Evolutionary conservation across 1,140 invertebrate genomes (phyloP), one percentile per base, ranked within the genome.

Genomic region (Pentalonia nigronervosa): DNA sequence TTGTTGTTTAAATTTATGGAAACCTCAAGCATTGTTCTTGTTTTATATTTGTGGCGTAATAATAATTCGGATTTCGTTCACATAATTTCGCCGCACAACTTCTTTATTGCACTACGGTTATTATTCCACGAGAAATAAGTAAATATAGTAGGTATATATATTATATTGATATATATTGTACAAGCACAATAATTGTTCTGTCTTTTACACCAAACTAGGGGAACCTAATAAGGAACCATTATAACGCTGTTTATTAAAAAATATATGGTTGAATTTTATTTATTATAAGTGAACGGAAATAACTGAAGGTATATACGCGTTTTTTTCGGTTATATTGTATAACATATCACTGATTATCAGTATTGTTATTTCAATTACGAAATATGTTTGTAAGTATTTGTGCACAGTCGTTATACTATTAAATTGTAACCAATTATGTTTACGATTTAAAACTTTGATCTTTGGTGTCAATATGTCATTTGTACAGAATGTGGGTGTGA

Each of bases 1-100:
- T 86, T 47, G 45, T 86, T 47, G 45, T 47, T 86, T 86, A 86
- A 47, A 86, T 86, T 86, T 47, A 86, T 86, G 41, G 25, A 86
- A 86, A 41, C 41, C 41, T 86, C 84, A 30, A 86, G 84, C 41
- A 86, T 86, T 86, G 84, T 86, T 47, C 25, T 86, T 47, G 41
- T 86, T 47, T 76, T 76, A 14, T 76, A n/a, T 86, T 86, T 47
- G 84, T 48, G 30, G 84, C 9, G 25, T 47, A n/a, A 86, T 86
- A 86, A 53, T 53, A 53, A 53, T 47, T 86, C 25, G 45, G 84
- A 86, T 86, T 86, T 86, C 30, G 23, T 47, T 86, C 84, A 30
- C n/a, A 76, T 86, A 30, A 86, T 86, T 86, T 47, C 25, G 45
- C 11, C 45, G 84, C 25, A 47, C 47, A n/a, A 86, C 25, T 86